Conservation (phyloP, 2,888 invertebrate species). For the Volucella zonaria region DNA sequence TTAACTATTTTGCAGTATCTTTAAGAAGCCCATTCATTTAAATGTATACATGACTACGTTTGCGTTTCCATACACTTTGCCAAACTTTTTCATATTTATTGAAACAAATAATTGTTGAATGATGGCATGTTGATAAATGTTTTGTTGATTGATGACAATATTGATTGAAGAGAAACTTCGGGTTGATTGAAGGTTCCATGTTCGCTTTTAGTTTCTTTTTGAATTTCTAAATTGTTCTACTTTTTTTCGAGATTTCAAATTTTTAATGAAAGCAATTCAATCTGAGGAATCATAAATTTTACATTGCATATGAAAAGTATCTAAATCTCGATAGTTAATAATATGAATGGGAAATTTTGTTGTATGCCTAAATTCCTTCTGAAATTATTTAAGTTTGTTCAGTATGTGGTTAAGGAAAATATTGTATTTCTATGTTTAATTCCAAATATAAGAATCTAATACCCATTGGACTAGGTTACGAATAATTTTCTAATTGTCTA, state of each 20-base stretch:
- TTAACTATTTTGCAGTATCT: too few relatives aligned
- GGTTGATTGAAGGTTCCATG: constrained; percentile 12
- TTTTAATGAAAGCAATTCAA: constrained; percentile 21
- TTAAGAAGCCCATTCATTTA: too few relatives aligned
- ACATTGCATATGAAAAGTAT: constrained; percentile 18
- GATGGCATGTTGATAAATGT: constrained; percentile 19
- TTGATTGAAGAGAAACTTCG: neutral
- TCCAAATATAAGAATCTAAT: too few relatives aligned
- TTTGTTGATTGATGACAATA: constrained; percentile 26
- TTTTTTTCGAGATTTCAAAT: neutral
- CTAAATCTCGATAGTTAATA: constrained; percentile 16
- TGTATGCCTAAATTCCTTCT: constrained; percentile 33
- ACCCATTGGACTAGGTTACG: too few relatives aligned
- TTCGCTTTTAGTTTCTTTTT: neutral
- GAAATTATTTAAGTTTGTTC: constrained; percentile 43
- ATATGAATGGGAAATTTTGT: constrained; percentile 17
- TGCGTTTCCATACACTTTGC: neutral
- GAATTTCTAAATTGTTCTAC: neutral
- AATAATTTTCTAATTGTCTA: too few relatives aligned
- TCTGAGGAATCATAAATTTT: constrained; percentile 49
- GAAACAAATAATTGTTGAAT: neutral
- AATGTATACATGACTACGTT: neutral
- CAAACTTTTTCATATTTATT: neutral
- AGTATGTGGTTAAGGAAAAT: neutral
- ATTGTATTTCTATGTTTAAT: too few relatives aligned